These are phyloP conservation scores for Sinotaia quadrata DNA, from an alignment of 2,888 invertebrate species.

Conservation along the genomic window DNA sequence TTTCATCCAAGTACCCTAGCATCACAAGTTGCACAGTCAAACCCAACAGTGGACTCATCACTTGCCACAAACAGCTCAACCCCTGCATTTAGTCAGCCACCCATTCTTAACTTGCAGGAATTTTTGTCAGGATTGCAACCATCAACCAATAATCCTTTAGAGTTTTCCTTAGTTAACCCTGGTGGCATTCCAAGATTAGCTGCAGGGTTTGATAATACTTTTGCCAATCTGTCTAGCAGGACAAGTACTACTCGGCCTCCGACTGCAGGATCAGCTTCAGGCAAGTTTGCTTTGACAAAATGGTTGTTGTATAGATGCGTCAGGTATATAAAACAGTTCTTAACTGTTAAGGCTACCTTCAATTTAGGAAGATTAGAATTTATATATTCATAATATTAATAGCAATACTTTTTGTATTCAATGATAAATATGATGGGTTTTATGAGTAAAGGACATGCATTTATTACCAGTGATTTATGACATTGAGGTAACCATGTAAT, in stretches of 20 bases:
- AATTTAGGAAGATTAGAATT: neutral
- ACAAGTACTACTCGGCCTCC: too few species aligned
- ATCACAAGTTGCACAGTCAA: neutral
- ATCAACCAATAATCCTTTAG: neutral
- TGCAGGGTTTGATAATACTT: conserved; percentile 13
- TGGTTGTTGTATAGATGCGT: too few species aligned
- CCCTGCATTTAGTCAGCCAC: conserved; percentile 1
- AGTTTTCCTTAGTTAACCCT: neutral
- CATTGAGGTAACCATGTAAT: too few species aligned
- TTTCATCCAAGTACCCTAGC: neutral
- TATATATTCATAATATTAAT: neutral
- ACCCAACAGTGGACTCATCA: conserved; percentile 1
- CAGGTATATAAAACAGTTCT: too few species aligned
- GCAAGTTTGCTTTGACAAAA: too few species aligned
- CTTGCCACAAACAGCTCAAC: neutral
- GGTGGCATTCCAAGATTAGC: neutral
- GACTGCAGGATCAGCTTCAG: too few species aligned
- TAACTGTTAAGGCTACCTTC: too few species aligned
- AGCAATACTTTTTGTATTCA: too few species aligned
- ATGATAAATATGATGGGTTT: too few species aligned
- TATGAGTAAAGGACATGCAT: too few species aligned
- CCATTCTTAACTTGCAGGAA: conserved; percentile 28
- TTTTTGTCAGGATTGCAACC: conserved; percentile 16
- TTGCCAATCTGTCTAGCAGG: conserved; percentile 5
- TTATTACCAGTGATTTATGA: too few species aligned